Percentiles rank a stretch among this genome's conserved stretches.
Evolutionary conservation across 1,140 invertebrate genomes (phyloP).

Genomic region (Wiebesia pumilae): DNA sequence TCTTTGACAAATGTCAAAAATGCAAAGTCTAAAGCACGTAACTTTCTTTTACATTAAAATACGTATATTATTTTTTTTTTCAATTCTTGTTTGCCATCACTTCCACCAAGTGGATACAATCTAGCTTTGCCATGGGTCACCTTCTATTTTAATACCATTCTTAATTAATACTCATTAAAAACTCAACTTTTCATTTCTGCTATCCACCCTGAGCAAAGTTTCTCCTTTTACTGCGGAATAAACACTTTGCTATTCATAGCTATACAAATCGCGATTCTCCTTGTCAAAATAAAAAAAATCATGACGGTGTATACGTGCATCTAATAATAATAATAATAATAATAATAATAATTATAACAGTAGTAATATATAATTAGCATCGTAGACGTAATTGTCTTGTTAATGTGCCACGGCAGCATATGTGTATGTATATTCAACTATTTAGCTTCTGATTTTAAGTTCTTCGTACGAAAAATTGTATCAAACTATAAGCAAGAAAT

Average conservation of each 20-base stretch:
- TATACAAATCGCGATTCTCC: slow-evolving; percentile 41
- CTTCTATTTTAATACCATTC: slow-evolving; percentile 41
- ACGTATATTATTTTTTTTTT: slow-evolving; percentile 16
- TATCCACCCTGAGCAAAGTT: not conserved
- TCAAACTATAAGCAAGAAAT: slow-evolving; percentile 31
- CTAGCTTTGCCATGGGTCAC: slow-evolving; percentile 55
- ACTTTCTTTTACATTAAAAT: slow-evolving; percentile 37
- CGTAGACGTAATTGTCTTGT: slow-evolving; percentile 41
- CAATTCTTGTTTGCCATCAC: slow-evolving; percentile 43
- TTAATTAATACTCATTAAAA: slow-evolving; percentile 40
- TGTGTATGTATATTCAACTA: slow-evolving; percentile 11
- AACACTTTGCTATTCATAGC: slow-evolving; percentile 15
- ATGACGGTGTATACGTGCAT: slow-evolving; percentile 36
- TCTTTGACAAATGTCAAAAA: slow-evolving; percentile 25
- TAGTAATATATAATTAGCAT: slow-evolving; percentile 38
- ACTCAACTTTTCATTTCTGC: slow-evolving; percentile 35
- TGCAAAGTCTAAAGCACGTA: slow-evolving; percentile 42
- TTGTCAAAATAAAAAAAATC: slow-evolving; percentile 50
- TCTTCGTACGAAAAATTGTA: slow-evolving; percentile 18
- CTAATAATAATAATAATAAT: slow-evolving; percentile 28
- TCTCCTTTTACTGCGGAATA: slow-evolving; percentile 8
- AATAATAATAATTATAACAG: slow-evolving; percentile 31
- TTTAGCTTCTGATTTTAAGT: slow-evolving; percentile 28
- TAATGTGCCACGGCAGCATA: slow-evolving; percentile 28
- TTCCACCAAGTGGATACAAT: slow-evolving; percentile 62